phyloP scores from a whole-genome alignment of 2,113 vertebrate genomes.

The Sinocyclocheilus anophthalmus region DNA sequence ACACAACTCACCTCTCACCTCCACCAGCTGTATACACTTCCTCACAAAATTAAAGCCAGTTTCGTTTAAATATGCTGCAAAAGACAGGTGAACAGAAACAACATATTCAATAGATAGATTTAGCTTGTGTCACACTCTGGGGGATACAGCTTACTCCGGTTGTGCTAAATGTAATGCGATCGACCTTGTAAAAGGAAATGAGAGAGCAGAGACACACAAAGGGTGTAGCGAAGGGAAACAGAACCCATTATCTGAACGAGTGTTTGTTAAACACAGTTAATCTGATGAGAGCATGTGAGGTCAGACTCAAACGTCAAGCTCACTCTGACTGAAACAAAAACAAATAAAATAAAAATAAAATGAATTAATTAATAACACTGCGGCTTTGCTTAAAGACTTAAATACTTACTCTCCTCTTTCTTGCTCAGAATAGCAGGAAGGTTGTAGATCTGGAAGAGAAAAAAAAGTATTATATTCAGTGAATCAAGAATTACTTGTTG shows the following conservation, averaged over 20 bases:
- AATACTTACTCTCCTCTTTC: conserved; percentile 95
- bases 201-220: conserved; percentile 13
- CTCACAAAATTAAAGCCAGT: conserved; percentile 96
- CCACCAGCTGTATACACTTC: conserved; percentile 92
- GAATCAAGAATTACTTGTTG: neutral
- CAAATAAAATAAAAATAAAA: neutral
- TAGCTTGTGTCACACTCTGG: conserved; percentile 45
- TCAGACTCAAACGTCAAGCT: neutral
- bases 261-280: conserved; percentile 53
- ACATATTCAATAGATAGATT: conserved; percentile 31
- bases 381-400: neutral
- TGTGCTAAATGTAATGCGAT: neutral
- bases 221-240: conserved; percentile 46
- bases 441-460: conserved; percentile 87
- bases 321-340: neutral
- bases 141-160: neutral
- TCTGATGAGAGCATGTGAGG: conserved; percentile 3
- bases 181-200: conserved; percentile 5
- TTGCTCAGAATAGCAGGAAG: conserved; percentile 94
- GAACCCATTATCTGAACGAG: conserved; percentile 61
- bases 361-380: neutral
- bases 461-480: neutral
- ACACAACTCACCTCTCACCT: conserved; percentile 80
- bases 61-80: conserved; percentile 91
- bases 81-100: conserved; percentile 39